Evolutionary conservation across 2,888 invertebrate genomes (phyloP).

Genomic region (Trissonchulus sp.): DNA sequence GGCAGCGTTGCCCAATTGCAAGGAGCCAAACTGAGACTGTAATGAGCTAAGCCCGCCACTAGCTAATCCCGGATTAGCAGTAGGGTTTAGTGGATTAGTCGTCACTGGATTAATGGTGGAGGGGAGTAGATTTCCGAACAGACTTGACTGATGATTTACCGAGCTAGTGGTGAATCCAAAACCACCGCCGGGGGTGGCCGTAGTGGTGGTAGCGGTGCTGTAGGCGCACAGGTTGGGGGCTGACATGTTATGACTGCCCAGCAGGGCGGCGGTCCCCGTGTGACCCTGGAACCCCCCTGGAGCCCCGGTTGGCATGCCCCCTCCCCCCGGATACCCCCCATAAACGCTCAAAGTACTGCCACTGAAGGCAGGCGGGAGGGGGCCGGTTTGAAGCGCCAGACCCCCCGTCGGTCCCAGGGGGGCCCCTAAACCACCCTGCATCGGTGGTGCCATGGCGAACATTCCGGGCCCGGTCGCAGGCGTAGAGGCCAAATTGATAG

Average conservation of each 20-base stretch:
- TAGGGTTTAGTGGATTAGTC: too few species aligned
- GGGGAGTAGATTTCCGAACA: too few species aligned
- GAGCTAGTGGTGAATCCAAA: too few species aligned
- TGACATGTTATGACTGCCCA: background rate
- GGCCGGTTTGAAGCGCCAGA: background rate
- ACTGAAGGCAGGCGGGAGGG: background rate
- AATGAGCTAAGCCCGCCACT: too few species aligned
- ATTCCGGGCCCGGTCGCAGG: background rate
- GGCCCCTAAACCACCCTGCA: background rate
- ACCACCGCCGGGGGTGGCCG: background rate
- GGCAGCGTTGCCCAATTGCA: too few species aligned
- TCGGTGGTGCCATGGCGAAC: background rate
- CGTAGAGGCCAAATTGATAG: too few species aligned
- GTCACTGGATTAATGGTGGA: too few species aligned
- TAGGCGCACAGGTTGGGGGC: background rate
- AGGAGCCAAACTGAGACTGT: too few species aligned
- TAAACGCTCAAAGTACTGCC: background rate
- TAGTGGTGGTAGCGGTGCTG: background rate
- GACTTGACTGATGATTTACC: too few species aligned
- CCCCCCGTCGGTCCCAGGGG: background rate
- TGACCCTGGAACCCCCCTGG: background rate
- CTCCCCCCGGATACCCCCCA: background rate
- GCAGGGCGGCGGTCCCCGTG: background rate
- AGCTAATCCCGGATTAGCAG: too few species aligned
- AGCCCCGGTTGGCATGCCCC: background rate